Evolutionary conservation across 2,888 invertebrate species (phyloP), one percentile per base, ranked within the genome.

Genomic region (Drosophila helvetica): DNA sequence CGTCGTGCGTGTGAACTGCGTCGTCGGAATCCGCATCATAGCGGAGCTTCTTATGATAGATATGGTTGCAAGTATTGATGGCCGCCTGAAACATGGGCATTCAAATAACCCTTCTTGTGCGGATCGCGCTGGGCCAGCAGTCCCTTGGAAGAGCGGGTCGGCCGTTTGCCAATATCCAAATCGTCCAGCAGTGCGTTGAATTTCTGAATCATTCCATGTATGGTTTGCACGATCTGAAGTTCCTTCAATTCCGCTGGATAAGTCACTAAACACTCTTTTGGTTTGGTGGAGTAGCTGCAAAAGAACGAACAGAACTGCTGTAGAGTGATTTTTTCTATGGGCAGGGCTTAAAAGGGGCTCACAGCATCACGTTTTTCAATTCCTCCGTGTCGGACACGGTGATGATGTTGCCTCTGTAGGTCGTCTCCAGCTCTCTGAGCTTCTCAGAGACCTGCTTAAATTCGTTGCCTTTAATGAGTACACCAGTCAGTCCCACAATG

Each of bases 401-500:
- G 0, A 95, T 94, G 25, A 97, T 95, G 68, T 94, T 95, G 19
- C 95, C 94, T 22, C 95, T 94, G 85, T 95, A 95, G 0, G 96
- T 96, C 0, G 93, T 93, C 91, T 99, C 98, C 63, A 98, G 92
- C 1, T 92, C 92, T 63, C 90, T 86, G 1, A 95, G 91, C 6
- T 94, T 94, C 0, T 92, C 88, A 0, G 91, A 80, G 51, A 94
- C 91, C 0, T 96, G 93, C 72, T 93, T 93, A 0, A 93, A 86
- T 3, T 95, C 94, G 75, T 96, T 96, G 0, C 94, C 93, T 89
- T 96, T 97, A 0, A 99, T 92, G 1, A 98, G 93, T 0, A 98
- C 96, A 0, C 98, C 98, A 0, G 98, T 97, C 19, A 99, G 92
- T 0, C 98, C 96, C 18, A 99, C 92, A 22, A 99, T 94, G 86